A percentile compares a stretch with the other conserved stretches of the same genome.
phyloP scores from a whole-genome alignment of 2,113 vertebrate species.

The Zosterops lateralis region DNA sequence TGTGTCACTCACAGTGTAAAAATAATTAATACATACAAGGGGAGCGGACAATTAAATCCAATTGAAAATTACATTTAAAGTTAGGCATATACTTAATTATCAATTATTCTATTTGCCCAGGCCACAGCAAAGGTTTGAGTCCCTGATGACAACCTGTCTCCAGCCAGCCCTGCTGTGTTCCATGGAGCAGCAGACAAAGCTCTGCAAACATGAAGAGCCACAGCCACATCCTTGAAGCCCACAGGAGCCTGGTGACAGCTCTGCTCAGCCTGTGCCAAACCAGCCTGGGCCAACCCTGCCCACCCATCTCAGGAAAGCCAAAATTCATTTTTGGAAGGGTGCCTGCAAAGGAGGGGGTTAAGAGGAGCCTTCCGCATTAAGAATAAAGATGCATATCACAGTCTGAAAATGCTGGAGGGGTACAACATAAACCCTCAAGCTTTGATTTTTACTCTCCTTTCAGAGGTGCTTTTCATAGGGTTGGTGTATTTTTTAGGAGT shows the following conservation, averaged over 20 bases:
- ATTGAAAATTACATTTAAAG: not conserved
- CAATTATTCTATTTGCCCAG: not conserved
- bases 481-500: not conserved
- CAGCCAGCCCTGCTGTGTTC: not conserved
- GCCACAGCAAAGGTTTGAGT: not conserved
- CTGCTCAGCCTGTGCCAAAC: not conserved
- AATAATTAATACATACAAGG: not conserved
- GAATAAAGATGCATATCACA: not conserved
- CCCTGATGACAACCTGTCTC: not conserved
- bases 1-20: not conserved
- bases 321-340: not conserved
- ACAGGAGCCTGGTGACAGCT: not conserved
- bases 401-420: not conserved
- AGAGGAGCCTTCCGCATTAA: not conserved
- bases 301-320: not conserved
- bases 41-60: not conserved
- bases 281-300: fast-evolving
- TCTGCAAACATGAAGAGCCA: fast-evolving
- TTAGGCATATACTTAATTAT: not conserved
- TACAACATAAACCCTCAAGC: not conserved
- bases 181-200: not conserved
- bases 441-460: not conserved
- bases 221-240: fast-evolving
- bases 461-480: not conserved
- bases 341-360: not conserved